Base-by-base conservation (phyloP, 2,797 vertebrate species). In the Pterois miles region DNA sequence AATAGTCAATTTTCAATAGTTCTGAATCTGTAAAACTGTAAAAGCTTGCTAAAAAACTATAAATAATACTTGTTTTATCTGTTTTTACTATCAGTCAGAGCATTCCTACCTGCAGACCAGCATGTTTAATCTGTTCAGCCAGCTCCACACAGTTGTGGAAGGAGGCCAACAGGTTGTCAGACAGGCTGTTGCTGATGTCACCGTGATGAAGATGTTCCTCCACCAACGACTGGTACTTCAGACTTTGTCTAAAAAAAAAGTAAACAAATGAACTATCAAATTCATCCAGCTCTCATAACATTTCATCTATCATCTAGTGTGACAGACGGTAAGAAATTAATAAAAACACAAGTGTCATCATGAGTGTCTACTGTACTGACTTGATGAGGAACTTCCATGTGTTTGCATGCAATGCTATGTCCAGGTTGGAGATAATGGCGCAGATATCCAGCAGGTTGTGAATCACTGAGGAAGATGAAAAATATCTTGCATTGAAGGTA, bases 371-470 rank as follows among this genome's bases (percentile, higher is more conserved):
- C 46, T 48, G 22, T 46, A 96, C 97, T 93, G 92, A 99, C 98
- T 97, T 99, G 93, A 99, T 96, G 53, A 99, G 96, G 90, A 96
- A 99, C 85, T 98, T 99, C 98, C 98, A 99, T 0, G 97, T 98
- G 84, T 99, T 99, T 76, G 98, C 98, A 90, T 98, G 97, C 82
- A 99, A 94, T 2, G 98, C 97, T 2, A 98, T 95, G 88, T 99
- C 98, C 95, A 99, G 95, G 66, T 93, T 95, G 52, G 97, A 97
- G 92, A 99, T 97, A 74, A 98, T 82, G 23, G 95, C 94, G 91
- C 97, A 99, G 74, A 98, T 97, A 83, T 97, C 97, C 93, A 99
- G 88, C 64, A 99, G 88, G 58, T 91, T 96, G 89, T 99, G 98
- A 91, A 99, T 97, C 72, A 97, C 98, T 99, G 80, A 50, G 78